Evolutionary conservation across 2,888 invertebrate species (phyloP).

Genomic region (Drosophila testacea): DNA sequence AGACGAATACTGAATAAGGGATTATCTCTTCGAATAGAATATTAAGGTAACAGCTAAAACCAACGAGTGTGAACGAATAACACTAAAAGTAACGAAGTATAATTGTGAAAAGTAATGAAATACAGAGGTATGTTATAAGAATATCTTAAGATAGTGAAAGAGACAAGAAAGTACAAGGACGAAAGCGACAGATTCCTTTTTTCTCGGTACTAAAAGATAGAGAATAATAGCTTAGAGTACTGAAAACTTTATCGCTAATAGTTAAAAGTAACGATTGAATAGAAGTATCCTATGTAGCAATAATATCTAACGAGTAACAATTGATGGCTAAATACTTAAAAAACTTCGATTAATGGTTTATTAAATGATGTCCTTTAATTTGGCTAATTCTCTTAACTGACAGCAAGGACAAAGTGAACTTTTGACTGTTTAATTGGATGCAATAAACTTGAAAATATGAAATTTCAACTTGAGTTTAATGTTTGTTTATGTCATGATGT

Average conservation of each 20-base stretch:
- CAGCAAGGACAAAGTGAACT: not conserved
- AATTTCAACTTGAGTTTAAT: slow-evolving; percentile 7
- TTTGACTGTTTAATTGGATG: slow-evolving; percentile 20
- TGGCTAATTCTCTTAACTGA: not conserved
- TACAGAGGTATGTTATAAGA: too few relatives aligned
- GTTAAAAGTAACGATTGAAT: too few relatives aligned
- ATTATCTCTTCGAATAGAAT: not conserved
- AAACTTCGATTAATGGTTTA: slow-evolving; percentile 6
- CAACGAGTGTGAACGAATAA: not conserved
- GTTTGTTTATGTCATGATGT: slow-evolving; percentile 10
- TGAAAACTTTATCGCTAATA: too few relatives aligned
- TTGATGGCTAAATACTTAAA: not conserved
- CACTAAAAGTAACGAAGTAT: not conserved
- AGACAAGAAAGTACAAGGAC: too few relatives aligned
- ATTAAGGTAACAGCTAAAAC: not conserved
- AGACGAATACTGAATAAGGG: not conserved
- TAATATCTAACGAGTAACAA: not conserved
- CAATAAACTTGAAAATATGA: slow-evolving; percentile 15
- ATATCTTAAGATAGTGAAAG: too few relatives aligned
- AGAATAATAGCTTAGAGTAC: too few relatives aligned
- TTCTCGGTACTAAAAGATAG: too few relatives aligned
- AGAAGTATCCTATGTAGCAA: too few relatives aligned
- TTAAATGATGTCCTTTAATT: slow-evolving; percentile 9
- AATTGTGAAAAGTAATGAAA: too few relatives aligned
- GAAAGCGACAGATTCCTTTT: too few relatives aligned